Evolutionary conservation across 2,888 invertebrate genomes (phyloP).

Genomic region (Aphodius granarius): DNA sequence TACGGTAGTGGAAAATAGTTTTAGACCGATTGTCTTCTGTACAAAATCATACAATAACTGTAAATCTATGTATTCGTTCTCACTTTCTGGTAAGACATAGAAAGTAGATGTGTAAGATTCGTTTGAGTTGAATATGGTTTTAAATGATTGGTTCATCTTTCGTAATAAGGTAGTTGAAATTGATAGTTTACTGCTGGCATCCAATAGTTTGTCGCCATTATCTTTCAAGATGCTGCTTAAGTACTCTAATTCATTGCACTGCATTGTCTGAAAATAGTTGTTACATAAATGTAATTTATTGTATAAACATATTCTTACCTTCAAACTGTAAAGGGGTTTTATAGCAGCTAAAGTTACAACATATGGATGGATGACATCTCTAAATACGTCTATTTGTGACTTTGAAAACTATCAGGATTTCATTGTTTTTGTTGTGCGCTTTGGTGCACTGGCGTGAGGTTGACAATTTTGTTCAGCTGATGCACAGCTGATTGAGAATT

Average conservation of each 20-base stretch:
- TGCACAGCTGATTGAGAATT: background rate
- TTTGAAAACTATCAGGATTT: background rate
- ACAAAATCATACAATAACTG: conserved; percentile 66
- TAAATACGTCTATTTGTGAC: background rate
- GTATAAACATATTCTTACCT: background rate
- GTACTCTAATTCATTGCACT: conserved; percentile 45
- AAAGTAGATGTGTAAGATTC: conserved; percentile 51
- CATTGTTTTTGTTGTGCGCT: background rate
- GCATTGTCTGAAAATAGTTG: conserved; percentile 25
- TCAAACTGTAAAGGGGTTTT: background rate
- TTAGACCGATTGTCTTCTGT: conserved; percentile 62
- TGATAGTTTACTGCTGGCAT: conserved; percentile 59
- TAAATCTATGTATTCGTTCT: conserved; percentile 58
- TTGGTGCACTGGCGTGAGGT: background rate
- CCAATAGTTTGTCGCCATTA: conserved; percentile 62
- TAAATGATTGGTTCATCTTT: conserved; percentile 60
- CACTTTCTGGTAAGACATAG: conserved; percentile 46
- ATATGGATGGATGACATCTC: background rate
- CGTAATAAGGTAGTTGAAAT: conserved; percentile 58
- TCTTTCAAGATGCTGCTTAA: conserved; percentile 58
- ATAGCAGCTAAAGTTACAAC: background rate
- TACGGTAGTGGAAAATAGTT: conserved; percentile 51
- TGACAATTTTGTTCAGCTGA: background rate
- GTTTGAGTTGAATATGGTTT: conserved; percentile 54
- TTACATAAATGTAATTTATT: background rate